Conservation (phyloP, 2,888 invertebrate species). For the Mythimna pallens region DNA sequence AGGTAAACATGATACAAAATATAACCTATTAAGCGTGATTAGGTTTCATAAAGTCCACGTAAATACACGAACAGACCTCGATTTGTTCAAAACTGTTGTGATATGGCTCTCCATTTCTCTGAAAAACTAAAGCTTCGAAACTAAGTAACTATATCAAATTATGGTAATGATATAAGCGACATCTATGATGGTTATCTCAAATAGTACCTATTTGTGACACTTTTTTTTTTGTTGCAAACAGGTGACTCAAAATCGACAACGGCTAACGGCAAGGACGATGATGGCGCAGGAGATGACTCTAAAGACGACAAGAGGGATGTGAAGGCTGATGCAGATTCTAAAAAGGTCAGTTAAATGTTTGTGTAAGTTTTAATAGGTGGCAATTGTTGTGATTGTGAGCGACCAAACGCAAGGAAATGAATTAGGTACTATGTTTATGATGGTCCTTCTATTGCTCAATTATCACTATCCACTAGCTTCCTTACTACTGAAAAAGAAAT, state of each 20-base stretch:
- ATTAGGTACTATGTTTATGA: not conserved
- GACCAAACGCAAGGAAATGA: not conserved
- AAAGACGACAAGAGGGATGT: constrained; percentile 82
- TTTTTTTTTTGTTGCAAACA: constrained; percentile 61
- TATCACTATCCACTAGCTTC: no score
- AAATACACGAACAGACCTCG: constrained; percentile 10
- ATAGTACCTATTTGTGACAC: not conserved
- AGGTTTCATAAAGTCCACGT: no score
- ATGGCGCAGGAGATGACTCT: constrained; percentile 79
- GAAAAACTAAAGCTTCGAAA: not conserved
- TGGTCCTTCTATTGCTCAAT: no score
- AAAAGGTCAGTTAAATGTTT: constrained; percentile 77
- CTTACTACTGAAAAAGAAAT: no score
- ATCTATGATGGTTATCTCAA: no score
- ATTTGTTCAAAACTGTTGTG: not conserved
- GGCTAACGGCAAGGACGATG: constrained; percentile 87
- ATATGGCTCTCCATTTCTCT: not conserved
- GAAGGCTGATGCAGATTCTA: constrained; percentile 81
- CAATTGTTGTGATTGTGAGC: no score
- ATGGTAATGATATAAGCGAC: not conserved
- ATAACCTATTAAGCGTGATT: no score
- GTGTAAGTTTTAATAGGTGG: no score
- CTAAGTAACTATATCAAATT: not conserved
- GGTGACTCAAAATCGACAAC: constrained; percentile 86
- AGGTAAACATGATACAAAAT: not conserved